Percentiles rank a stretch among this genome's conserved stretches.
Conservation (phyloP, 2,888 invertebrate species). For the Saturnia pavonia region DNA sequence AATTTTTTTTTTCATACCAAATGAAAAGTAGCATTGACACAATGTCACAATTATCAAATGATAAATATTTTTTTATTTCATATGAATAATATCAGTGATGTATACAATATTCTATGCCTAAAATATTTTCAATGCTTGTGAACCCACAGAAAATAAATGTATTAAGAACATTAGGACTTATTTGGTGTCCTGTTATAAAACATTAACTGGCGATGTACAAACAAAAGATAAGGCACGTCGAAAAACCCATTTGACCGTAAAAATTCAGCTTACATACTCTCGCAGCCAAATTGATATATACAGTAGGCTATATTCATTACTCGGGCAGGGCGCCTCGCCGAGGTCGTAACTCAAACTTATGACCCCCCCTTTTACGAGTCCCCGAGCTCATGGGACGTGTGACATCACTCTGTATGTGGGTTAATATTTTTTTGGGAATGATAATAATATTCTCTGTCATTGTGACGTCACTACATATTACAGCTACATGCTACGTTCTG, state of each 20-base stretch:
- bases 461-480: neutral
- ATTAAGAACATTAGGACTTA: too few relatives aligned
- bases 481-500: neutral
- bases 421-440: conserved; percentile 37
- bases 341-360: conserved; percentile 72
- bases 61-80: too few relatives aligned
- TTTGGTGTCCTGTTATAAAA: neutral
- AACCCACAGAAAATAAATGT: too few relatives aligned
- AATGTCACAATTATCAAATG: too few relatives aligned
- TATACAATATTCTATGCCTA: too few relatives aligned
- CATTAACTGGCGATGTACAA: neutral
- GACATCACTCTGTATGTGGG: conserved; percentile 21
- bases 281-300: conserved; percentile 73
- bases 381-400: conserved; percentile 17
- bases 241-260: conserved; percentile 6
- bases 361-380: conserved; percentile 65
- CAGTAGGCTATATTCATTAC: conserved; percentile 75
- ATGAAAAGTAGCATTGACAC: too few relatives aligned
- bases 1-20: too few relatives aligned
- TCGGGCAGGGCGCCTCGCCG: conserved; percentile 45
- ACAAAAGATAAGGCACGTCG: neutral
- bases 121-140: too few relatives aligned
- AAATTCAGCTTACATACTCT: conserved; percentile 3
- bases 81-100: too few relatives aligned
- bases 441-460: conserved; percentile 28